phyloP scores from a whole-genome alignment of 2,797 vertebrate genomes.

The Scarus forsteni region DNA sequence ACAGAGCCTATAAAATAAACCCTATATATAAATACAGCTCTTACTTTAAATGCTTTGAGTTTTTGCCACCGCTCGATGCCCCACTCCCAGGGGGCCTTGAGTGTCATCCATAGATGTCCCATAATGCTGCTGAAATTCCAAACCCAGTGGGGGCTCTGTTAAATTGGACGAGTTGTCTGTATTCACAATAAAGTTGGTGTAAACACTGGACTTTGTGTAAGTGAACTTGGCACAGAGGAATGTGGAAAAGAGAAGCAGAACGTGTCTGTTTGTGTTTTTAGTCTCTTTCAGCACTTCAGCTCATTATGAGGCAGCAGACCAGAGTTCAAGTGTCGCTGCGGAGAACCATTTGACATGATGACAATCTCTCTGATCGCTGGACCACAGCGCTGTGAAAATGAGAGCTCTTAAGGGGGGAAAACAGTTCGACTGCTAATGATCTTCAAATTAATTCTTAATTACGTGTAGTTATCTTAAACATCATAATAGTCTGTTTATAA shows the following conservation, averaged over 20 bases:
- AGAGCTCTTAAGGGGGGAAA: neutral
- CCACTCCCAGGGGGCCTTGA: too few relatives aligned
- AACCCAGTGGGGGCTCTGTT: conserved; percentile 36
- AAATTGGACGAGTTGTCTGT: conserved; percentile 47
- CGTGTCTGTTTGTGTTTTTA: conserved; percentile 31
- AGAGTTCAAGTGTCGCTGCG: conserved; percentile 23
- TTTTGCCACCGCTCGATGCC: too few relatives aligned
- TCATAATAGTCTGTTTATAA: neutral
- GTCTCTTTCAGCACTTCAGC: conserved; percentile 33
- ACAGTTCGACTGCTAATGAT: neutral
- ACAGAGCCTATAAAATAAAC: too few relatives aligned
- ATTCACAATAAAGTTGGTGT: conserved; percentile 33
- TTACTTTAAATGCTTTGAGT: too few relatives aligned
- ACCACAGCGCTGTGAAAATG: conserved; percentile 8
- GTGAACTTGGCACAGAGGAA: conserved; percentile 34
- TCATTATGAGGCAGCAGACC: conserved; percentile 19
- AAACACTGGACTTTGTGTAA: conserved; percentile 28
- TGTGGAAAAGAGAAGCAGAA: conserved; percentile 10
- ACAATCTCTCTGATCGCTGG: conserved; percentile 20
- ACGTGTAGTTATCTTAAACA: too few relatives aligned
- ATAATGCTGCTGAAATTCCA: conserved; percentile 32
- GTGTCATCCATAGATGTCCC: neutral
- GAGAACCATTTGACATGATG: conserved; percentile 13
- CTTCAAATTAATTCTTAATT: neutral
- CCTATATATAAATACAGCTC: too few relatives aligned